phyloP scores from a whole-genome alignment of 2,113 vertebrate species.

The Amphiprion percula region DNA sequence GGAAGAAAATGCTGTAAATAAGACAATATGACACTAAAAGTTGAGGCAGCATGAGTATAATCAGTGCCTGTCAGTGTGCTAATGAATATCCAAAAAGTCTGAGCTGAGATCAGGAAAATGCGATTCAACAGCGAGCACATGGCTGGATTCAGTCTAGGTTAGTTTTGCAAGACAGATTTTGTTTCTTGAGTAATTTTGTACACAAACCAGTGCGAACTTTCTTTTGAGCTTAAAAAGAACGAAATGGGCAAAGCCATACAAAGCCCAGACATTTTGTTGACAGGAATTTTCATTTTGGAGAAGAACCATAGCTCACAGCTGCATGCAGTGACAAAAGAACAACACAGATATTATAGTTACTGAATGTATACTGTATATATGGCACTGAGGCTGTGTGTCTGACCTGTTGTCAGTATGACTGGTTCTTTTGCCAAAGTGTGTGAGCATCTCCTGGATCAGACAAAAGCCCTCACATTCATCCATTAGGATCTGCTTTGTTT shows the following conservation, averaged over 20 bases:
- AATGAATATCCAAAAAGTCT: slow-evolving; percentile 10
- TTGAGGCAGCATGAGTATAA: background rate
- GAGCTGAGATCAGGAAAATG: slow-evolving; percentile 6
- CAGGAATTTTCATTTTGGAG: background rate
- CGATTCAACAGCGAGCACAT: background rate
- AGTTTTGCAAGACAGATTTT: slow-evolving; percentile 1
- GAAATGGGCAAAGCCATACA: slow-evolving; percentile 13
- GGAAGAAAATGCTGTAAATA: slow-evolving; percentile 11
- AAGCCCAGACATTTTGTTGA: background rate
- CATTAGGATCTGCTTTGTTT: slow-evolving; percentile 72
- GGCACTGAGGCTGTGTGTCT: slow-evolving; percentile 5
- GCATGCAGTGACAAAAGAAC: background rate
- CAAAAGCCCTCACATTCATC: slow-evolving; percentile 58
- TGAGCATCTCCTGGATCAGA: slow-evolving; percentile 41
- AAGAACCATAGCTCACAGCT: background rate
- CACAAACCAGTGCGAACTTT: background rate
- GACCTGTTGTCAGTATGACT: slow-evolving; percentile 24
- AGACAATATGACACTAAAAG: background rate
- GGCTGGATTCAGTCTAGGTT: slow-evolving; percentile 3
- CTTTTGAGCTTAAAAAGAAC: background rate
- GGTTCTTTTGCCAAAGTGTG: slow-evolving; percentile 26
- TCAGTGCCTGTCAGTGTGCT: background rate
- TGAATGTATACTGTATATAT: slow-evolving; percentile 16
- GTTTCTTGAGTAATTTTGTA: slow-evolving; percentile 20
- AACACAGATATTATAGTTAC: background rate